Evolutionary conservation across 2,888 invertebrate genomes (phyloP), one percentile per base, ranked within the genome.

Genomic region (Lasioglossum oenotherae): DNA sequence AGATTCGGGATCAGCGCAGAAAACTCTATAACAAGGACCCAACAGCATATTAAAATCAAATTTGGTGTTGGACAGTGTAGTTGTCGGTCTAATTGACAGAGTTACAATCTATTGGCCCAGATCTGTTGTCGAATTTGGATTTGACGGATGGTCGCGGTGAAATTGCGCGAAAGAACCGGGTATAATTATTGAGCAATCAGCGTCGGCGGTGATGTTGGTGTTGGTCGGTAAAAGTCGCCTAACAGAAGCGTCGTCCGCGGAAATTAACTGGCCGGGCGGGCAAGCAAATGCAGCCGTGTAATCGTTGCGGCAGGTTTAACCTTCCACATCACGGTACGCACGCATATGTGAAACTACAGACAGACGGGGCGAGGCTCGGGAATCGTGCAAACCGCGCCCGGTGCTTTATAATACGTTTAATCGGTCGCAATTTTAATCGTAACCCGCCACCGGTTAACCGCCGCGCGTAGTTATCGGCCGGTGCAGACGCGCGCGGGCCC

Each of bases 371-470:
- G 67, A 12, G 2, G 10, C 49, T 46, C 46, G 46, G 27, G 27
- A 72, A 69, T 14, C 53, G 76, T 75, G 27, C 69, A 53, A 79
- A 81, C 78, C 44, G 41, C 80, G 53, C 0, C n/a, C 44, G 75
- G 53, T 76, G 79, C 60, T 81, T 86, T 77, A 83, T 87, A 81
- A 86, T 81, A 78, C 86, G 74, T 86, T 83, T 87, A 86, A 87
- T 86, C 81, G 86, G 74, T 78, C 46, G 75, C 80, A 69, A 78
- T 83, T 87, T 87, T 86, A 86, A 87, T 87, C 87, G 85, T 14
- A 73, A 73, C 67, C 38, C 78, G n/a, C 35, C 27, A 5, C 60
- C 44, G 83, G 67, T 86, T 83, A 72, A 86, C 83, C 87, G 60
- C 69, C 53, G 38, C 41, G 57, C 76, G 60, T 60, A 78, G 80